Base-by-base conservation (phyloP, 2,888 invertebrate species). In the Horisme vitalbata region DNA sequence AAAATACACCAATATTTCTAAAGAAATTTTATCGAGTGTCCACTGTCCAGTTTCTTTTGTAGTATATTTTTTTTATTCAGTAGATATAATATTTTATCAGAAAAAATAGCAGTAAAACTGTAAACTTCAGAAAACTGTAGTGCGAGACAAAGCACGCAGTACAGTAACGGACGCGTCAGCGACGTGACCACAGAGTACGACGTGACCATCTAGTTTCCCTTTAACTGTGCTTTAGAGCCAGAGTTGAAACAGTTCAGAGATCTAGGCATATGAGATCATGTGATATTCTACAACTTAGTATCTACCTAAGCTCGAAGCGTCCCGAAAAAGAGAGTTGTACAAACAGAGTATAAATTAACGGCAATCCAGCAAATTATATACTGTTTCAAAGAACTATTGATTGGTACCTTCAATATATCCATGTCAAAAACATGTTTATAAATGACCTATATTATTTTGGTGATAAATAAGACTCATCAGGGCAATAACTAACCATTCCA, bases 381-480 rank as follows among this genome's bases (percentile, higher is more conserved):
- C 3, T 1, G 8, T 23, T 2, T 26, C 11, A 10, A 26, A 11
- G 26, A 11, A 11, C 9, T 11, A 3, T n/a, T n/a, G n/a, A n/a
- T n/a, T n/a, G 26, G 9, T 11, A 6, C 9, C 18, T 18, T 5
- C 26, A 26, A 41, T 44, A 9, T 27, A 32, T 45, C 14, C 14
- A 5, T 46, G 10, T 30, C 11, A 36, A 27, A 28, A 36, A 36
- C 35, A 35, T 31, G 30, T 31, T 26, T 33, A 37, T 13, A 28
- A 10, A 24, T 21, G 31, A 21, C 26, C 41, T 7, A 31, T 33
- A 34, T 46, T 20, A 31, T 32, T 37, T 28, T 3, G 36, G 28
- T 26, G 20, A 43, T 48, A 38, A 48, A 30, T 48, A 38, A 39
- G 24, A 35, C n/a, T 33, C 8, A 44, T 27, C 23, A 32, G 26